Base-by-base conservation (phyloP, 2,797 vertebrate genomes). In the Macropodus opercularis region DNA sequence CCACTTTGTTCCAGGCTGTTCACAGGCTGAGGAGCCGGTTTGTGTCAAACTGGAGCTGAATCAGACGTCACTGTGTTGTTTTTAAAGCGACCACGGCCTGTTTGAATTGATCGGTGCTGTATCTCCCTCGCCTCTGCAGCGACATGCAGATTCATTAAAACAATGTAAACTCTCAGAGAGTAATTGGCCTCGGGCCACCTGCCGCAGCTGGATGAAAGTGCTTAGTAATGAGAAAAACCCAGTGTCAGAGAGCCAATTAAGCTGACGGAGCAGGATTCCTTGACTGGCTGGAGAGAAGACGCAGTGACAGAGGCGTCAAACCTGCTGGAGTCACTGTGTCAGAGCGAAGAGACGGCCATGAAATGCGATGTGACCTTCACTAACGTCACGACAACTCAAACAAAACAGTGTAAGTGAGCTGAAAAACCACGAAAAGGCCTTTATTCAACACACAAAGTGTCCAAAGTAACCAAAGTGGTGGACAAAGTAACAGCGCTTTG, bases 201-300 rank as follows among this genome's bases (percentile, higher is more conserved):
- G 19, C 58, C 42, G 62, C 54, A 51, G 51, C 72, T 60, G 65
- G 51, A 77, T 63, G 54, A 76, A 64, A 70, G 51, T 59, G 77
- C 75, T 86, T 60, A 54, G 67, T 72, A 71, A 74, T 54, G 65
- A 62, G 55, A 40, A 71, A 63, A 53, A 49, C 50, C 21, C 64
- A 68, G 53, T 68, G 77, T 86, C 85, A 81, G 62, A 46, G 47
- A 75, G 77, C 79, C 83, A 90, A 87, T 91, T 86, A 87, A 80
- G 68, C 51, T 69, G 72, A 75, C 35, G 62, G 31, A 40, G 83
- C 61, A 79, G 59, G 63, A 72, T 50, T 34, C 48, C 51, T 34
- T 8, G 34, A n/a, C n/a, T n/a, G 15, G 51, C 34, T 17, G 40
- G 19, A 62, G 52, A 62, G 56, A 56, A 49, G 66, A 35, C 9